These are phyloP conservation scores for Grammomys dolichurus DNA, from an alignment of 2,113 vertebrate species.

Conservation along the genomic window DNA sequence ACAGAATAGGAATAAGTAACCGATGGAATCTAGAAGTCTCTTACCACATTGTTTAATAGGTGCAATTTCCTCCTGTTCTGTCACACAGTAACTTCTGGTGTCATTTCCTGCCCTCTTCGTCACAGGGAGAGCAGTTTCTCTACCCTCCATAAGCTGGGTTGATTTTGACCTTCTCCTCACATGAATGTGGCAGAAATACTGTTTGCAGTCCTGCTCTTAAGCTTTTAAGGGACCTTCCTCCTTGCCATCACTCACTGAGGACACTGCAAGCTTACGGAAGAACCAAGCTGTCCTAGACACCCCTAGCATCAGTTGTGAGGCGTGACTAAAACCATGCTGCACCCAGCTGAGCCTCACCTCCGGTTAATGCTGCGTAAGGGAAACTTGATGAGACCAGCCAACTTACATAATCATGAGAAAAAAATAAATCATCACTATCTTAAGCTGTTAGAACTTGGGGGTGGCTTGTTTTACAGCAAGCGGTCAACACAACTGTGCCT, in stretches of 20 bases:
- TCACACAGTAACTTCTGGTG: neutral
- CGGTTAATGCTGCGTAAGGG: neutral
- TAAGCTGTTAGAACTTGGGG: neutral
- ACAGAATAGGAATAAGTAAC: neutral
- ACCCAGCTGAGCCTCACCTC: neutral
- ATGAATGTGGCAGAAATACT: neutral
- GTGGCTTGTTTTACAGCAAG: slow-evolving; percentile 16
- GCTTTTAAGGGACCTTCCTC: neutral
- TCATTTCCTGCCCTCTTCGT: neutral
- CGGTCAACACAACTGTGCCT: neutral
- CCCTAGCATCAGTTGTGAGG: neutral
- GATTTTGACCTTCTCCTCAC: neutral
- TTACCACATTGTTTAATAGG: neutral
- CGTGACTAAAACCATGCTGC: neutral
- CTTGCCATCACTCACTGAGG: neutral
- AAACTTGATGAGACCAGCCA: slow-evolving; percentile 16
- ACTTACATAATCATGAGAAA: neutral
- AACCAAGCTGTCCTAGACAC: neutral
- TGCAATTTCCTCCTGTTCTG: neutral
- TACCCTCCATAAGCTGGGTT: neutral
- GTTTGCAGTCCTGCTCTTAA: neutral
- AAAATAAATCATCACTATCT: neutral
- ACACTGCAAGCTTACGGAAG: neutral
- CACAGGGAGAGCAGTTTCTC: neutral
- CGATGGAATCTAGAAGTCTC: neutral